Evolutionary conservation across 2,113 vertebrate species (phyloP).

Genomic region (Menura novaehollandiae): DNA sequence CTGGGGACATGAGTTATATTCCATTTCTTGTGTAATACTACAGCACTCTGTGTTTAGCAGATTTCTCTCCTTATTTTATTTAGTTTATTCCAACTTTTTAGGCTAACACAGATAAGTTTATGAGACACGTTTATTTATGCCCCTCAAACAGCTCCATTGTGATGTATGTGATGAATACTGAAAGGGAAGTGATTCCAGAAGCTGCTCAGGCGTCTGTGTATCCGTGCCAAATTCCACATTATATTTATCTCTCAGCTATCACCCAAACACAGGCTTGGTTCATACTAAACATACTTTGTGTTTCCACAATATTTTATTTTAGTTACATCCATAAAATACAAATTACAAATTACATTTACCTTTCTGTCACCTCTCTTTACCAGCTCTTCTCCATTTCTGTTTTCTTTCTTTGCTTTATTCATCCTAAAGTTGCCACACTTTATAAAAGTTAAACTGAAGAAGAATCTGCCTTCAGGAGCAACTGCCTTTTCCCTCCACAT

Average conservation of each 20-base stretch:
- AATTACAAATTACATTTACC: conserved; percentile 41
- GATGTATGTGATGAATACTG: conserved; percentile 48
- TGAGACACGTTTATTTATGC: conserved; percentile 59
- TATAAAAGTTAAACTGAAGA: conserved; percentile 13
- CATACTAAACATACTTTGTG: conserved; percentile 36
- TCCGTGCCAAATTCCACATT: conserved; percentile 62
- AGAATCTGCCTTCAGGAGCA: background rate
- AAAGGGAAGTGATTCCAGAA: conserved; percentile 56
- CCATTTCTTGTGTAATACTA: conserved; percentile 44
- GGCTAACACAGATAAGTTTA: conserved; percentile 61
- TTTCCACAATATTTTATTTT: conserved; percentile 22
- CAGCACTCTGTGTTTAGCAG: conserved; percentile 20
- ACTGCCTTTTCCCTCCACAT: background rate
- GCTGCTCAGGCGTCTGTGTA: conserved; percentile 34
- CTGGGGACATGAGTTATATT: background rate
- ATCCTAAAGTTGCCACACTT: background rate
- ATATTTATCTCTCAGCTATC: conserved; percentile 70
- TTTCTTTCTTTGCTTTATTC: conserved; percentile 17
- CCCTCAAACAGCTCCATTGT: conserved; percentile 57
- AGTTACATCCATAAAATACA: conserved; percentile 43
- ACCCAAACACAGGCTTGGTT: conserved; percentile 60
- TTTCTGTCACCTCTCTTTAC: conserved; percentile 3
- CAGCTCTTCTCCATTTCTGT: background rate
- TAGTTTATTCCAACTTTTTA: conserved; percentile 62
- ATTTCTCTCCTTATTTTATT: conserved; percentile 63